Evolutionary conservation across 2,113 vertebrate genomes (phyloP).

Genomic region (Mirza zaza): DNA sequence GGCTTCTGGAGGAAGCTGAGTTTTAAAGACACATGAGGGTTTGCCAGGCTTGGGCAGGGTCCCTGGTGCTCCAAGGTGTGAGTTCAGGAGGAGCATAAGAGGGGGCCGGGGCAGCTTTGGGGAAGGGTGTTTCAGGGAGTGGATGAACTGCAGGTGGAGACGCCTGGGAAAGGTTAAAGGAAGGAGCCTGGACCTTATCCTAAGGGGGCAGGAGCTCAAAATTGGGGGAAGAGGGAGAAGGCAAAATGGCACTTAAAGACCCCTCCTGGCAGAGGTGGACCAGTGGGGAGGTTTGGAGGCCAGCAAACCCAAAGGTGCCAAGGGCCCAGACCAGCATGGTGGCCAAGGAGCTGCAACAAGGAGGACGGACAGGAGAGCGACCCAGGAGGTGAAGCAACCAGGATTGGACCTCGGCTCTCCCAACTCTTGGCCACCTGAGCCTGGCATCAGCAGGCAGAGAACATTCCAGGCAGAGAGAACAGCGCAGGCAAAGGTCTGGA

Average conservation of each 20-base stretch:
- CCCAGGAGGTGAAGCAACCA: no score
- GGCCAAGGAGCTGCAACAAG: neutral
- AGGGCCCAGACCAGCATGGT: neutral
- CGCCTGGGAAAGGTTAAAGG: neutral
- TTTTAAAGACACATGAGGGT: neutral
- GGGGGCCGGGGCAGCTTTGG: neutral
- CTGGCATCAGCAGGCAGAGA: neutral
- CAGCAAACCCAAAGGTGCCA: neutral
- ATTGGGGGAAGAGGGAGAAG: neutral
- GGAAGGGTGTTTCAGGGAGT: neutral
- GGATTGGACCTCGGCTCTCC: no score
- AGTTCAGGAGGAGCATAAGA: neutral
- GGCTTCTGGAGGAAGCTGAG: neutral
- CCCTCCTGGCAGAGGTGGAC: neutral
- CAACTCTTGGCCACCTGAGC: neutral
- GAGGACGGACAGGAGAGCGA: neutral
- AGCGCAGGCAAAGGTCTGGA: neutral
- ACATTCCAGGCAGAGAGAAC: neutral
- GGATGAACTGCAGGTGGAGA: neutral
- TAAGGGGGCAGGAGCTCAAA: neutral
- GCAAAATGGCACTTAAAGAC: neutral
- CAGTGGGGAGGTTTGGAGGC: neutral
- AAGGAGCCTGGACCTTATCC: neutral
- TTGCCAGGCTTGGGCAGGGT: neutral
- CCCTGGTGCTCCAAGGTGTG: neutral